Evolutionary conservation across 92 coral and sea anemone genomes (phyloP).

Genomic region (Plumapathes pennacea): DNA sequence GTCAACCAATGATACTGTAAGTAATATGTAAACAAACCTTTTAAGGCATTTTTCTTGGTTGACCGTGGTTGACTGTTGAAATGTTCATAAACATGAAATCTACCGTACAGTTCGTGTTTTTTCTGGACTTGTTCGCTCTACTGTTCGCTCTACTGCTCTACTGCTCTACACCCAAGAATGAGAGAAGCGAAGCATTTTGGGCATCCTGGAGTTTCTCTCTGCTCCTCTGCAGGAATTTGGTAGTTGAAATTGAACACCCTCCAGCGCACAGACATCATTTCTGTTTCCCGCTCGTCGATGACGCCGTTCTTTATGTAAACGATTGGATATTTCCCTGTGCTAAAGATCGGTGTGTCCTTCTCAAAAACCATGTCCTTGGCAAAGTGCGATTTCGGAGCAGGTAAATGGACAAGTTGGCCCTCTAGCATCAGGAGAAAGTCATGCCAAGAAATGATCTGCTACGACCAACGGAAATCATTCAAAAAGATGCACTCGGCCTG

Average conservation of each 20-base stretch:
- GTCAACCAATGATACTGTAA: no score
- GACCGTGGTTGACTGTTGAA: no score
- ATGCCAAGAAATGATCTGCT: constrained; percentile 48
- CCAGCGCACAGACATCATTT: constrained; percentile 68
- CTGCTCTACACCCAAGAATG: constrained; percentile 6
- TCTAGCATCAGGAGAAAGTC: constrained; percentile 59
- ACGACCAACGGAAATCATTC: constrained; percentile 49
- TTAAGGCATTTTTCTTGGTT: no score
- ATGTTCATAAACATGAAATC: no score
- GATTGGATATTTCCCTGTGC: constrained; percentile 30
- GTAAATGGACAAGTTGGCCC: constrained; percentile 44
- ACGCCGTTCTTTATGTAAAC: constrained; percentile 20
- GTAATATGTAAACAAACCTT: no score
- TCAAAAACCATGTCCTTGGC: constrained; percentile 25
- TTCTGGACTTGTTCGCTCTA: no score
- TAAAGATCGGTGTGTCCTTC: constrained; percentile 37
- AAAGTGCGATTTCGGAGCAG: constrained; percentile 40
- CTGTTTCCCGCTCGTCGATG: constrained; percentile 40
- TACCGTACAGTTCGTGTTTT: no score
- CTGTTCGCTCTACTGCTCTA: no score
- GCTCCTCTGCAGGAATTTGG: constrained; percentile 18
- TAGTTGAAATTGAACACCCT: constrained; percentile 25
- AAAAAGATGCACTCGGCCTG: constrained; percentile 41
- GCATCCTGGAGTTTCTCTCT: constrained; percentile 26
- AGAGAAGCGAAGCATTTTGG: constrained; percentile 25